Base-by-base conservation (phyloP, 2,113 vertebrate genomes). In the Grus americana region DNA sequence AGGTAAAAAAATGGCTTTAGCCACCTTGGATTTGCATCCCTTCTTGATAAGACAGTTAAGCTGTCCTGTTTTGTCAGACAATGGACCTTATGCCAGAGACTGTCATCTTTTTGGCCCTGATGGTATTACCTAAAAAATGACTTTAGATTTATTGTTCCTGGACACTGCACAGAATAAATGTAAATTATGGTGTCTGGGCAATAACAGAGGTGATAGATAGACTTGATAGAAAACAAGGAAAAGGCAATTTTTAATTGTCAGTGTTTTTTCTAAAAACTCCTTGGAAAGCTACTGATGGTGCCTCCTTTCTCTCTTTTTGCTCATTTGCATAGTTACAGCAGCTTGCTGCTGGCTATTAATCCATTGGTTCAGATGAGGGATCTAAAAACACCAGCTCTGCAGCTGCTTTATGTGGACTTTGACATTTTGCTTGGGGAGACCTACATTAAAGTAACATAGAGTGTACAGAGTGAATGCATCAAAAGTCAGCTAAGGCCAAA, bases 391-490 rank as follows among this genome's bases (percentile, higher is more conserved):
- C n/a, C 19, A 29, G 27, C 65, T 85, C 70, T 85, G 65, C 90
- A 87, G 59, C 78, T 72, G 74, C 11, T 92, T 67, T 79, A 50
- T 81, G 57, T 38, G 61, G 57, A 42, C 78, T 90, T 59, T 93
- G 88, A 65, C 85, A 82, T 95, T 97, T 95, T 82, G 90, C 90
- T 85, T 63, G 85, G 49, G 90, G 87, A 78, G 59, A n/a, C 0
- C 2, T 71, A 15, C 1, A 10, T 86, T 72, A 54, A 80, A 71
- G 15, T 58, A 73, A 52, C 26, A 21, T 8, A 50, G 72, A 66
- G 21, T 22, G n/a, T 58, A 32, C 9, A 27, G 65, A 79, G 22
- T 58, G 29, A 20, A 62, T 68, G 26, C 18, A 36, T 11, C 22
- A 26, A 1, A 93, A 80, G 88, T 90, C 89, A 89, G 54, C 71